Base-by-base conservation (phyloP, 2,888 invertebrate genomes). In the Metalampra italica region DNA sequence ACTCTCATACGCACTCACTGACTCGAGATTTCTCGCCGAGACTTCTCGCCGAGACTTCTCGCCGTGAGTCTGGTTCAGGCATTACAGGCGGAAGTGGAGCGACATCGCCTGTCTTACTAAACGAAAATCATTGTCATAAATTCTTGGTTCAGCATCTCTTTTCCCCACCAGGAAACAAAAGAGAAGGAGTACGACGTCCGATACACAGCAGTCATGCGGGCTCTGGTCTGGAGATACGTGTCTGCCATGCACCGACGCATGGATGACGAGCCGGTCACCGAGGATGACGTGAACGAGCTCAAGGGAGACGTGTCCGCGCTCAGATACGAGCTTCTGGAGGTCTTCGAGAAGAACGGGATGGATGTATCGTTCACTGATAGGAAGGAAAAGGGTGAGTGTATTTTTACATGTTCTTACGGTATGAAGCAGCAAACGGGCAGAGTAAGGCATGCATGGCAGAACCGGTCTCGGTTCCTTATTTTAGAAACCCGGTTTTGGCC, bases 221-320 rank as follows among this genome's bases (percentile, higher is more conserved):
- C 97, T 0, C 81, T 98, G 13, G 96, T 98, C 29, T 98, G 97
- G 95, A 92, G 98, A 0, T 98, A 98, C 81, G 94, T 98, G 8
- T 95, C 96, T 8, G 93, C 94, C 11, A 95, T 95, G 90, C 97
- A 98, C 70, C 91, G 95, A 40, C 93, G 93, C 72, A 92, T 93
- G 69, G 96, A 97, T 60, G 94, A 95, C 61, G 95, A 94, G 45
- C 92, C 94, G 0, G 97, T 98, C 0, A 97, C 97, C 0, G 98
- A 98, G 76, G 98, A 98, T 63, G 83, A 96, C 64, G 92, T 98
- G 53, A 98, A 97, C 67, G 98, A 98, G 82, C 92, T 98, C 30
- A 98, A 98, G 78, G 95, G 95, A 64, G 98, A 98, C 66, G 95
- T 98, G 39, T 97, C 97, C 0, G 93, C 97, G 0, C 94, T 98